phyloP scores from a whole-genome alignment of 2,113 vertebrate species.

The Phaetusa simplex region DNA sequence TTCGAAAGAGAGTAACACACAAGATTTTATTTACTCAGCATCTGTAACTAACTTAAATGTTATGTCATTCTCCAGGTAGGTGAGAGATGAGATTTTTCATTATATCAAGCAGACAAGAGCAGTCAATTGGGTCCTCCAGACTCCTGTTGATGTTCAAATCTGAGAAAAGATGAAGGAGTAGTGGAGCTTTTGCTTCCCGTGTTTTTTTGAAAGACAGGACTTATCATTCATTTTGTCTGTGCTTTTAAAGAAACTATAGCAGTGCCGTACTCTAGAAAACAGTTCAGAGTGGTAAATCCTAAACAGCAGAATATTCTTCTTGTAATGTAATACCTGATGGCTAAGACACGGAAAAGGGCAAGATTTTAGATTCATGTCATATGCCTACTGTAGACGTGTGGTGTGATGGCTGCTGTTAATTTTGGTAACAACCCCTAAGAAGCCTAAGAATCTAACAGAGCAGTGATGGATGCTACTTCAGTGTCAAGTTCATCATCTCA shows the following conservation, averaged over 20 bases:
- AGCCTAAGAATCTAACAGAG: not conserved
- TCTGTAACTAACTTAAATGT: not conserved
- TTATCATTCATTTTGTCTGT: not conserved
- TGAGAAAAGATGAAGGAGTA: not conserved
- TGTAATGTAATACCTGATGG: not conserved
- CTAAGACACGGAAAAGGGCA: not conserved
- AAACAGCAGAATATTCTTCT: not conserved
- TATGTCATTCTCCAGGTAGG: not conserved
- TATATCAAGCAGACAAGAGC: not conserved
- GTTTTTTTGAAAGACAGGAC: not conserved
- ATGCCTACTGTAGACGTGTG: rapidly evolving
- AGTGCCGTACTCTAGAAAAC: not conserved
- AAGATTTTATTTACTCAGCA: not conserved
- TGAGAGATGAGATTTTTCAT: not conserved
- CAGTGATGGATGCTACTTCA: not conserved
- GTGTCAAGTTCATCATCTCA: not conserved
- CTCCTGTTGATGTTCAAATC: not conserved
- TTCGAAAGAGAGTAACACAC: not conserved
- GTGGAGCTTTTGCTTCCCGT: not conserved
- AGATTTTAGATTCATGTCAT: not conserved
- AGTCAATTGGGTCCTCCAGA: not conserved
- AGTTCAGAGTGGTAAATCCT: not conserved
- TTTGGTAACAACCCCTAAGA: not conserved
- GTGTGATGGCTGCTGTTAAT: not conserved
- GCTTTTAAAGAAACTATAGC: not conserved